Percentiles rank a stretch among this genome's conserved stretches.
These are phyloP conservation scores for Regulus satrapa DNA, from an alignment of 2,113 vertebrate genomes.

Conservation along the genomic window DNA sequence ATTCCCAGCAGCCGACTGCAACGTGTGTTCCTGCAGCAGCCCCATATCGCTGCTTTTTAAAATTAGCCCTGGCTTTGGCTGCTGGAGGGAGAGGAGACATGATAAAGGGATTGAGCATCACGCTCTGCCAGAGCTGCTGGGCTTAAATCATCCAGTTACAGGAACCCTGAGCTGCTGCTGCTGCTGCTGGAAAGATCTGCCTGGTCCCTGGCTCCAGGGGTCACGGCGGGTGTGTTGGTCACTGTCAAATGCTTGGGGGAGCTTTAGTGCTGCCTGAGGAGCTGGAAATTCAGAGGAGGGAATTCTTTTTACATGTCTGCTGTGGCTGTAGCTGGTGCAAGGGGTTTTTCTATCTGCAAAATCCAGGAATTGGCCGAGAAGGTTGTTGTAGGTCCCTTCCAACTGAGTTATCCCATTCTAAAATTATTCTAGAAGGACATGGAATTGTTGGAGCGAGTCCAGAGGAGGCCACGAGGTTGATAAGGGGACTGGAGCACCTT, in stretches of 20 bases:
- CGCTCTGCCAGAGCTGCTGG: not conserved
- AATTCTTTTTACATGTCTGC: rapidly evolving
- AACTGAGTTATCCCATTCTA: not conserved
- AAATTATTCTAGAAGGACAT: not conserved
- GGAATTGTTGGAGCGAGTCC: not conserved
- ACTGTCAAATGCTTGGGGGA: not conserved
- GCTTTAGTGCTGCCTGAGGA: not conserved
- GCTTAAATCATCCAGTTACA: not conserved
- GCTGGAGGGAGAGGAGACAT: not conserved
- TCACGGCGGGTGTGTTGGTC: rapidly evolving
- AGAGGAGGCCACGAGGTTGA: not conserved
- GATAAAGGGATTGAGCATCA: conserved; percentile 38
- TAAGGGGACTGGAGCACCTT: not conserved
- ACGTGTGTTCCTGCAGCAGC: not conserved
- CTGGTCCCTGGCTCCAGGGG: not conserved
- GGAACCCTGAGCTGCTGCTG: not conserved
- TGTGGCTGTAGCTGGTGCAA: not conserved
- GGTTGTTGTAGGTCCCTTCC: not conserved
- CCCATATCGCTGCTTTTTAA: conserved; percentile 38
- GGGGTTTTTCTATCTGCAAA: not conserved
- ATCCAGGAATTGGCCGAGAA: rapidly evolving
- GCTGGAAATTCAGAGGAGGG: not conserved
- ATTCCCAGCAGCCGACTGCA: not conserved
- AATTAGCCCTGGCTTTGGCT: conserved; percentile 25
- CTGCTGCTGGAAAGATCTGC: not conserved